Base-by-base conservation (phyloP, 2,888 invertebrate species). In the Lycophotia porphyrea region DNA sequence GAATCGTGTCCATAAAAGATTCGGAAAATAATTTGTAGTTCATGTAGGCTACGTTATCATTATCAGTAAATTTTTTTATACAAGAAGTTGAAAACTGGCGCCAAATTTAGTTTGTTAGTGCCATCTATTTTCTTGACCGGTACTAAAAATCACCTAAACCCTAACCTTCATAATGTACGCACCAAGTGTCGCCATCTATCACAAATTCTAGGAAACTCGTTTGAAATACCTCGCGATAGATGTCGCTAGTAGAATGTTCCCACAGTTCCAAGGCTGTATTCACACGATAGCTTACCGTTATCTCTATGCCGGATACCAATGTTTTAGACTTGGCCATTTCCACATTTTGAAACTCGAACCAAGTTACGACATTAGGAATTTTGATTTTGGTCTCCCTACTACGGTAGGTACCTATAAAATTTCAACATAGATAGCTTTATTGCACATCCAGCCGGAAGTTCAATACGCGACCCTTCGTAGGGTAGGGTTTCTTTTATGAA, bases 251-350 rank as follows among this genome's bases (percentile, higher is more conserved):
- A 27, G 58, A 15, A 63, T n/a, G 64, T 87, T 87, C 84, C 79
- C 85, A 79, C 76, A 78, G 67, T 66, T 65, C 70, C 83, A 88
- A 90, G 81, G 91, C 87, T 82, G 84, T 74, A 84, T 90, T 82
- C 88, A 90, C 87, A 87, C 63, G 66, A 81, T 82, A 80, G 71
- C 68, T 66, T 87, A 86, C 87, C 74, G 88, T 88, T 88, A 87
- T 85, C 85, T 82, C 69, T 75, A 79, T 71, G 73, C 72, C 78
- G 76, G 78, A 69, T 77, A 71, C 68, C 64, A 68, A 70, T 61
- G 74, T 66, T 84, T 74, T 58, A 63, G 74, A 70, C 75, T 58
- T 74, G 47, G 66, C 69, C 63, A 84, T 74, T 84, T 69, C 44
- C 60, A 65, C 44, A 80, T 70, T 80, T 84, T 65, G 60, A 52